Percentiles rank a stretch among this genome's conserved stretches.
Evolutionary conservation across 2,888 invertebrate species (phyloP).

Genomic region (Trisateles emortualis): DNA sequence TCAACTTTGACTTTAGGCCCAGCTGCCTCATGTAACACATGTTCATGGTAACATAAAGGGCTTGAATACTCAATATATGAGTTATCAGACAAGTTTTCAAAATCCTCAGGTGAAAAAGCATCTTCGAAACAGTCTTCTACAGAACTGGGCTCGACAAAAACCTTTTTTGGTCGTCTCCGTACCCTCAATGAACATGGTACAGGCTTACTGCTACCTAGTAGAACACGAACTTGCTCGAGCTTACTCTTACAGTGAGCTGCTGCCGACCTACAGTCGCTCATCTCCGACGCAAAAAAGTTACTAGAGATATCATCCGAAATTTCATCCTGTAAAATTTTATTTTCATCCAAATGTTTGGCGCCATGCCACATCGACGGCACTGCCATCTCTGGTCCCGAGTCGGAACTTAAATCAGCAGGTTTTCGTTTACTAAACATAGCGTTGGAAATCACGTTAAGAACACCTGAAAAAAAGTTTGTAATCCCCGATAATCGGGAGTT

Average conservation of each 20-base stretch:
- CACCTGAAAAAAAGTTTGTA: constrained; percentile 69
- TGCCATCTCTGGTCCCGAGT: constrained; percentile 56
- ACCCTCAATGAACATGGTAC: constrained; percentile 47
- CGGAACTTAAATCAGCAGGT: constrained; percentile 65
- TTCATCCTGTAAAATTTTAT: constrained; percentile 60
- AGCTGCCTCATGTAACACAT: constrained; percentile 55
- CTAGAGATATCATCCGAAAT: constrained; percentile 45
- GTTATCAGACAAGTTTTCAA: constrained; percentile 59
- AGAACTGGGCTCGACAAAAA: constrained; percentile 65
- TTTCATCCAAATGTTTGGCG: constrained; percentile 72
- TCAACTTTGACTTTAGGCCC: constrained; percentile 62
- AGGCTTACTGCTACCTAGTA: constrained; percentile 57
- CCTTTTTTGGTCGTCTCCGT: constrained; percentile 57
- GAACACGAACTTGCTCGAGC: constrained; percentile 63
- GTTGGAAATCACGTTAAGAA: constrained; percentile 68
- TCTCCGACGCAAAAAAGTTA: constrained; percentile 56
- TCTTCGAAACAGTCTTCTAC: constrained; percentile 74
- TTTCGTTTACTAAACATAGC: constrained; percentile 68
- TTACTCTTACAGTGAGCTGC: constrained; percentile 72
- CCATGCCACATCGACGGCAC: constrained; percentile 64
- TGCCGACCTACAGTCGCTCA: constrained; percentile 65
- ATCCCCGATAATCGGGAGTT: constrained; percentile 63
- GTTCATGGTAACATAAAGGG: constrained; percentile 55
- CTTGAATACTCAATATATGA: constrained; percentile 60
- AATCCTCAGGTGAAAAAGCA: constrained; percentile 72